Evolutionary conservation across 2,888 invertebrate species (phyloP), one percentile per base, ranked within the genome.

Genomic region (Drosophila recens): DNA sequence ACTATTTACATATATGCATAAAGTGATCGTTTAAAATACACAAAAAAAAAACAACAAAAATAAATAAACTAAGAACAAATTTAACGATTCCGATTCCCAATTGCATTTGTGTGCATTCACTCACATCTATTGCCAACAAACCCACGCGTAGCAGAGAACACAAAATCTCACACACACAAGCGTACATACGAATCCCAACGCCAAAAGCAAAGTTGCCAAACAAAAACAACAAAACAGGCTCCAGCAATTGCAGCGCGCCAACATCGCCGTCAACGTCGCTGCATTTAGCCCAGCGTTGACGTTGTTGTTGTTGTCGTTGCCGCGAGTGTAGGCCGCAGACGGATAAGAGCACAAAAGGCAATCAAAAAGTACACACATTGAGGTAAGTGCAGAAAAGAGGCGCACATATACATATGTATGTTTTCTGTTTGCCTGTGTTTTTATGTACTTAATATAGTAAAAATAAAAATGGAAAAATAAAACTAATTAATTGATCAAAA

Each of bases 211-310:
- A 74, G 63, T 65, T 73, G 81, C 67, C 68, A 72, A 80, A 73
- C 73, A 67, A 66, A 67, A 70, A 72, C 72, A 64, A 74, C 54
- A 76, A 67, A 73, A 79, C 79, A 70, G 75, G 79, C 76, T 77
- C 69, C 69, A 77, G 75, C 70, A 69, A 61, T 79, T 74, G 70
- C 82, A 74, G 82, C 79, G 82, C 75, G 82, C 75, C 52, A 52
- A 59, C 56, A 38, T 67, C 46, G 52, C 51, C 45, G 67, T 63
- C 54, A 46, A 61, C 62, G 66, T 62, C 56, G 65, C 80, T 79
- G 64, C 67, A 70, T 56, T 70, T 62, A 56, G 68, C 67, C 54
- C 67, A 65, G 20, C 74, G 74, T 73, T 74, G 69, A 23, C 43
- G 72, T 75, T 73, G 70, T 56, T 62, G 48, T 66, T 75, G 66